These are phyloP conservation scores for Terebella lapidaria DNA, from an alignment of 2,888 invertebrate genomes.

Conservation along the genomic window DNA sequence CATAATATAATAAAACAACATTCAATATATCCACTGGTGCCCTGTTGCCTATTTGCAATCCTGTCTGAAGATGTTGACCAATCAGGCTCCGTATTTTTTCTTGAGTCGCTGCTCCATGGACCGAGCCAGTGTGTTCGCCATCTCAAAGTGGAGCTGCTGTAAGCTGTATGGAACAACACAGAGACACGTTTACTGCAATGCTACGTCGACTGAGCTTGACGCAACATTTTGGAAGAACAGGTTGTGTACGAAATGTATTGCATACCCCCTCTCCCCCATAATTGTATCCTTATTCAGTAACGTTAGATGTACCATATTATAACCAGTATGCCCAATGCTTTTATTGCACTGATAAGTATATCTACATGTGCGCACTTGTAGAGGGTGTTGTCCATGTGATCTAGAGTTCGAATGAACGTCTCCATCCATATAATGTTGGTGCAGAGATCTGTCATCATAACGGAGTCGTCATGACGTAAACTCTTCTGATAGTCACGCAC, in stretches of 20 bases:
- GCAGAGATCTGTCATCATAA: constrained; percentile 25
- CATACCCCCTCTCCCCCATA: too few species aligned
- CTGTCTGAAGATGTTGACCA: too few species aligned
- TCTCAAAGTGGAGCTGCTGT: constrained; percentile 24
- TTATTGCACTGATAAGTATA: too few species aligned
- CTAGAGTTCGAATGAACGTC: constrained; percentile 25
- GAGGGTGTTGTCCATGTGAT: constrained; percentile 24
- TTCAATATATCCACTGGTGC: too few species aligned
- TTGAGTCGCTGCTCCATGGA: constrained; percentile 12
- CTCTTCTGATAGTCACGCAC: constrained; percentile 25
- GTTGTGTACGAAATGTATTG: too few species aligned
- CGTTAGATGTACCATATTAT: too few species aligned
- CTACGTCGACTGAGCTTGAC: too few species aligned
- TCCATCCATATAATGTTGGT: constrained; percentile 31
- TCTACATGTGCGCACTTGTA: not conserved
- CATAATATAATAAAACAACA: too few species aligned
- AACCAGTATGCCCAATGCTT: too few species aligned
- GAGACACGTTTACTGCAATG: not conserved
- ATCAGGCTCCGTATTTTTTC: constrained; percentile 7
- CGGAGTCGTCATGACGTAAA: constrained; percentile 26
- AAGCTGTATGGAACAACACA: constrained; percentile 12
- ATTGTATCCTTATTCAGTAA: too few species aligned
- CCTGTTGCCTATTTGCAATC: too few species aligned
- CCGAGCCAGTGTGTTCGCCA: constrained; percentile 17
- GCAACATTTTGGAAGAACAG: too few species aligned